Percentiles rank a stretch among this genome's conserved stretches.
Evolutionary conservation across 2,797 vertebrate species (phyloP).

Genomic region (Macropodus opercularis): DNA sequence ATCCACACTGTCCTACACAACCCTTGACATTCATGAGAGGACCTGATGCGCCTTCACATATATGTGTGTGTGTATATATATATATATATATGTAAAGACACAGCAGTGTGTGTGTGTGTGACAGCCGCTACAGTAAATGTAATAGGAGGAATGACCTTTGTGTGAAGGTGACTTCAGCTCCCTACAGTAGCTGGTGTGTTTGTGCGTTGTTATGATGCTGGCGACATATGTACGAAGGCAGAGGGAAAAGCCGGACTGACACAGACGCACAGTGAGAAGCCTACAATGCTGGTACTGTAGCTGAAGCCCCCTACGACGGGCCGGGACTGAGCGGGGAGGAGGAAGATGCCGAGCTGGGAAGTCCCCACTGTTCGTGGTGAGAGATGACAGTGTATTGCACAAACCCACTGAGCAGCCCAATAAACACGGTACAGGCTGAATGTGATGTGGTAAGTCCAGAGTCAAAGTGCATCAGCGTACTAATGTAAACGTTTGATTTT

Average conservation of each 20-base stretch:
- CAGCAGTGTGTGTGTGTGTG: slow-evolving; percentile 18
- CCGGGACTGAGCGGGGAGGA: slow-evolving; percentile 58
- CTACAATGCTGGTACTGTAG: slow-evolving; percentile 56
- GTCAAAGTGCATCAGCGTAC: slow-evolving; percentile 15
- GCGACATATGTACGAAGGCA: slow-evolving; percentile 11
- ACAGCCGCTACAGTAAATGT: slow-evolving; percentile 48
- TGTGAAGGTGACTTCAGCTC: slow-evolving; percentile 72
- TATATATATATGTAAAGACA: slow-evolving; percentile 33
- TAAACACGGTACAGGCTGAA: slow-evolving; percentile 19
- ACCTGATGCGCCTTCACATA: slow-evolving; percentile 20
- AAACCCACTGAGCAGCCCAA: slow-evolving; percentile 25
- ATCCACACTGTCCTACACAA: slow-evolving; percentile 19
- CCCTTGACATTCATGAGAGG: slow-evolving; percentile 51
- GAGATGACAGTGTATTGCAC: slow-evolving; percentile 32
- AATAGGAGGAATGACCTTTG: slow-evolving; percentile 76
- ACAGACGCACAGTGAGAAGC: slow-evolving; percentile 32
- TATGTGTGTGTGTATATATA: too few species aligned
- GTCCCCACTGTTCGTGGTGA: slow-evolving; percentile 30
- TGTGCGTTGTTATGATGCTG: slow-evolving; percentile 74
- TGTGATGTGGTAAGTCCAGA: slow-evolving; percentile 5
- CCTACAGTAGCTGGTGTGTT: slow-evolving; percentile 48
- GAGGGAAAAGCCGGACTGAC: slow-evolving; percentile 7
- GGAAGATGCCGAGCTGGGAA: slow-evolving; percentile 37
- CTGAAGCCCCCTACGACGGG: slow-evolving; percentile 49
- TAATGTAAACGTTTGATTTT: slow-evolving; percentile 49